Evolutionary conservation across 2,797 vertebrate genomes (phyloP), one percentile per base, ranked within the genome.

Genomic region (Lutjanus argentimaculatus): DNA sequence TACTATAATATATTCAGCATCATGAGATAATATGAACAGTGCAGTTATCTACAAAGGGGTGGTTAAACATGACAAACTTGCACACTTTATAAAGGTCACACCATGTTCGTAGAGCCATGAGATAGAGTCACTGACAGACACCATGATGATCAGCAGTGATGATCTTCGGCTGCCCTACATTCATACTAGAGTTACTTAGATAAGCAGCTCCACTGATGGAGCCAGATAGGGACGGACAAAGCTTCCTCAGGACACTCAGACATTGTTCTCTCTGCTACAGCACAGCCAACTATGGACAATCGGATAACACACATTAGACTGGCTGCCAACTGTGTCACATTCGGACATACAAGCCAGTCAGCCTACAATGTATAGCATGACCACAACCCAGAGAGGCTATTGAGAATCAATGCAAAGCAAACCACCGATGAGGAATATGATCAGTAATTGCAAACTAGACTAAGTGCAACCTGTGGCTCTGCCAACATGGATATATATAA

Each of bases 101-200:
- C 36, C 30, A 46, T 72, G 36, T 56, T 46, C 4, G 1, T n/a
- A 25, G 52, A 45, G 66, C 8, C 56, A 52, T 79, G 57, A 64
- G 70, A 84, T 9, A 55, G 36, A 72, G 59, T 57, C 63, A 40
- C 43, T 43, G 82, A 62, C 81, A 17, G 57, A 62, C 79, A 56
- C 7, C 15, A 7, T 56, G 69, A 72, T 63, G 69, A 86, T 88
- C 75, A 80, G 67, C 72, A 3, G 63, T 14, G 78, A 83, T 82
- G 81, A 87, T 88, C 88, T 90, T 82, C 0, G 8, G 77, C 82
- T 90, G 85, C 22, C 90, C 87, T 82, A 85, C 84, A 87, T 89
- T 89, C 83, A 79, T 40, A 67, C 77, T 40, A 8, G 22, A 82
- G 80, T 72, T 85, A 67, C 77, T 90, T 55, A 80, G 82, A 87